Base-by-base conservation (phyloP, 2,797 vertebrate genomes). In the Podarcis lilfordi region DNA sequence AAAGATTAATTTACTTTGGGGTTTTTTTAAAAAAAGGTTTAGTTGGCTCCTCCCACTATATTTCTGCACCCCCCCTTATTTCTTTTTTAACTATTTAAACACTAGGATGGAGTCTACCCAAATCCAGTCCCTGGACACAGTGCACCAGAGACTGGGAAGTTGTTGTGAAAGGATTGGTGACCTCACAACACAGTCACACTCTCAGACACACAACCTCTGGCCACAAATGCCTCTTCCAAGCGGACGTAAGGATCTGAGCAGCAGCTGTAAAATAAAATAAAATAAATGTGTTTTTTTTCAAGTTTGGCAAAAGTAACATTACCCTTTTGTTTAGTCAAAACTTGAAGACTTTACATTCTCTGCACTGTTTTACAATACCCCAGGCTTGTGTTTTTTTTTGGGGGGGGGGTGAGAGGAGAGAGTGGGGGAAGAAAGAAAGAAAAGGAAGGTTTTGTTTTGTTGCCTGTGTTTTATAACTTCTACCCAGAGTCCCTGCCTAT, bases 61-160 rank as follows among this genome's bases (percentile, higher is more conserved):
- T 72, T 91, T 82, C 90, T 85, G 55, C 89, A 95, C 92, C 93
- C 95, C 88, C 84, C 68, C 84, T 15, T 86, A 64, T 75, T 80
- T 95, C 85, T 84, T 90, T 90, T 95, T 96, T 96, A 96, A 96
- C 95, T 95, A 95, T 86, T 95, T 95, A 91, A 93, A 94, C 91
- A 84, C 95, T 93, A 92, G 84, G 25, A 68, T 87, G 72, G 88
- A 91, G 88, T 86, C 87, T 91, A 13, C 13, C 80, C 66, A 88
- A 85, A 72, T 6, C 71, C 91, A 89, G 35, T 23, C 61, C 37
- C 35, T 85, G 7, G 85, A 87, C 81, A 88, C 81, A 8, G 32
- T 68, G 80, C 64, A 77, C 9, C 86, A 83, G 83, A 69, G 86
- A 1, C 90, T 85, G 86, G 78, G 91, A 79, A 80, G 89, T 76